Base-by-base conservation (phyloP, 2,888 invertebrate species). In the Agrochola litura region DNA sequence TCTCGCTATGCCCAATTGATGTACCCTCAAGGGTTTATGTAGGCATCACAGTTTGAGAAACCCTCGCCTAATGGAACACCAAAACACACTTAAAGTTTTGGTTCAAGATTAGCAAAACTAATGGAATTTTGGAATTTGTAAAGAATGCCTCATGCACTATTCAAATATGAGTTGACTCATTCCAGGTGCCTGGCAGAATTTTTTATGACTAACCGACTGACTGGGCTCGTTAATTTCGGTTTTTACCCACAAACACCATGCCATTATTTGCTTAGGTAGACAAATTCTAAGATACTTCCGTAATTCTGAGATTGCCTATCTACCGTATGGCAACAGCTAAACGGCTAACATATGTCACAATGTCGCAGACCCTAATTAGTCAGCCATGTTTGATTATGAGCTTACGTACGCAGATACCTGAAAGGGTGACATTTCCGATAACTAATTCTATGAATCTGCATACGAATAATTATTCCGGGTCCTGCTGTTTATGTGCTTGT, bases 351-450 rank as follows among this genome's bases (percentile, higher is more conserved):
- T 52, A 63, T 63, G 75, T 79, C 73, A 73, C 52, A 61, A 64
- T 19, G 43, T 52, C 19, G 5, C 19, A 43, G 37, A 86, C 86
- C 81, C 73, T 77, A 81, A 86, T 86, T 86, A 86, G 46, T 81
- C 79, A 84, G 52, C 60, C 41, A 46, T 84, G 71, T 86, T 86
- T 75, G 78, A 70, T 64, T 70, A 78, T 70, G 30, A 75, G 82
- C 58, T 77, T 41, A 46, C 46, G n/a, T 49, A 85, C 25, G 54
- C 71, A 76, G 73, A 79, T 64, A 66, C 54, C 69, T 70, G 41
- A 37, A 58, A 63, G 56, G 63, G 46, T 60, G 54, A 81, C n/a
- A 66, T 60, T 73, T 65, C 46, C 74, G 52, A 73, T 73, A 54
- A 19, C 58, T 66, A n/a, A 67, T 41, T 54, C 25, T 19, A 68